phyloP scores from a whole-genome alignment of 1,140 invertebrate species.

The Colletes latitarsis region DNA sequence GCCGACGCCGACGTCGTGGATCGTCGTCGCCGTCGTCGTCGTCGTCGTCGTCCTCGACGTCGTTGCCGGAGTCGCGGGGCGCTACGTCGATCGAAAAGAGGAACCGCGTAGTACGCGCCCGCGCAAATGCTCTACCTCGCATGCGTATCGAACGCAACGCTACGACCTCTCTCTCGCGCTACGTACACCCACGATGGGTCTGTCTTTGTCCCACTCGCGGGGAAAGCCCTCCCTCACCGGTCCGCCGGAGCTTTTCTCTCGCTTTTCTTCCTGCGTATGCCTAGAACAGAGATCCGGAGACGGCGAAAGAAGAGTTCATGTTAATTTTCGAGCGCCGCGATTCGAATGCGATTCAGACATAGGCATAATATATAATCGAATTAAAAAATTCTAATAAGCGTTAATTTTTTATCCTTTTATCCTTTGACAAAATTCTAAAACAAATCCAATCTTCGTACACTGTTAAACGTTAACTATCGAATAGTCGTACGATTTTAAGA shows the following conservation, averaged over 20 bases:
- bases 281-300: background rate
- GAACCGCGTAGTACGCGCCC: constrained; percentile 63
- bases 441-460: too few relatives aligned
- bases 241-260: background rate
- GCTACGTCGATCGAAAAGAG: constrained; percentile 80
- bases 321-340: constrained; percentile 37
- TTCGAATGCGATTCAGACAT: background rate
- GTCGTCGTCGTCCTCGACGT: constrained; percentile 24
- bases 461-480: too few relatives aligned
- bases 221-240: constrained; percentile 7
- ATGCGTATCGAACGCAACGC: constrained; percentile 76
- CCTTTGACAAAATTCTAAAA: too few relatives aligned
- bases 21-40: constrained; percentile 13
- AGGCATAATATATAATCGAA: too few relatives aligned
- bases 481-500: too few relatives aligned
- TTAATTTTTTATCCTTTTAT: too few relatives aligned
- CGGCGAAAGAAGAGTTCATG: constrained; percentile 23
- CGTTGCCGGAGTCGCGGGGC: constrained; percentile 61
- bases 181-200: background rate
- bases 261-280: background rate
- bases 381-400: too few relatives aligned
- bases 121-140: constrained; percentile 76
- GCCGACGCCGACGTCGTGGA: constrained; percentile 32
- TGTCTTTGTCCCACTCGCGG: constrained; percentile 1
- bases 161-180: constrained; percentile 25